Percentiles rank a stretch among this genome's conserved stretches.
phyloP scores from a whole-genome alignment of 1,140 invertebrate genomes.

The Andricus grossulariae region DNA sequence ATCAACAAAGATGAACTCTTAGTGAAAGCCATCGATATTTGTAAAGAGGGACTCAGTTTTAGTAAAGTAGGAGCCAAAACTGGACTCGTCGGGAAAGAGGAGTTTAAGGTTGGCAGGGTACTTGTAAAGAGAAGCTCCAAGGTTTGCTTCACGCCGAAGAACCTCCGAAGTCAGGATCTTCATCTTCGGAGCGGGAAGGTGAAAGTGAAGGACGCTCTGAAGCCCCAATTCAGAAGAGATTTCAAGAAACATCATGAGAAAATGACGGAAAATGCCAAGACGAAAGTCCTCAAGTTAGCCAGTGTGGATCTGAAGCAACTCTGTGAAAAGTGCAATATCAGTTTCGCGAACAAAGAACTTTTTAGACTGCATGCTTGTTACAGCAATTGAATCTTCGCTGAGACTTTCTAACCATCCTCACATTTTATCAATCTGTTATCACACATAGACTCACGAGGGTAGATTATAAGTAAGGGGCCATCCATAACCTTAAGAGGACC shows the following conservation, averaged over 20 bases:
- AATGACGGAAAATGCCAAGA: not conserved
- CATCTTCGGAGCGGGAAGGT: slow-evolving; percentile 58
- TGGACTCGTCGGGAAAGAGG: not conserved
- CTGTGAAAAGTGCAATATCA: slow-evolving; percentile 62
- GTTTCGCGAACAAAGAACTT: slow-evolving; percentile 59
- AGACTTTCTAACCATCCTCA: not conserved
- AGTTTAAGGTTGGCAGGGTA: not conserved
- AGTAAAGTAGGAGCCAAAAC: not conserved
- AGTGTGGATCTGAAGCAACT: slow-evolving; percentile 55
- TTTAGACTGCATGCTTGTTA: slow-evolving; percentile 58
- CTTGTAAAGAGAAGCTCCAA: not conserved
- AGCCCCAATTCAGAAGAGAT: slow-evolving; percentile 24
- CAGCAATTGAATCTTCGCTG: not conserved
- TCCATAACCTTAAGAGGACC: too few relatives aligned
- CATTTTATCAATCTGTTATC: not conserved
- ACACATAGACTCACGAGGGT: too few relatives aligned
- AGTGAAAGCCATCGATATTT: not conserved
- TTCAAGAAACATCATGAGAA: not conserved
- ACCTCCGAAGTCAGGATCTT: slow-evolving; percentile 58
- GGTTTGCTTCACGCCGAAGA: slow-evolving; percentile 42
- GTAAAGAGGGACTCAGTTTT: not conserved
- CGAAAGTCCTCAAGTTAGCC: slow-evolving; percentile 32
- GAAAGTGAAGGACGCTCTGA: slow-evolving; percentile 28
- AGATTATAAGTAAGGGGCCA: too few relatives aligned
- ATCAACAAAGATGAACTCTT: not conserved